Evolutionary conservation across 1,140 invertebrate genomes (phyloP).

Genomic region (Saxidomus purpurata): DNA sequence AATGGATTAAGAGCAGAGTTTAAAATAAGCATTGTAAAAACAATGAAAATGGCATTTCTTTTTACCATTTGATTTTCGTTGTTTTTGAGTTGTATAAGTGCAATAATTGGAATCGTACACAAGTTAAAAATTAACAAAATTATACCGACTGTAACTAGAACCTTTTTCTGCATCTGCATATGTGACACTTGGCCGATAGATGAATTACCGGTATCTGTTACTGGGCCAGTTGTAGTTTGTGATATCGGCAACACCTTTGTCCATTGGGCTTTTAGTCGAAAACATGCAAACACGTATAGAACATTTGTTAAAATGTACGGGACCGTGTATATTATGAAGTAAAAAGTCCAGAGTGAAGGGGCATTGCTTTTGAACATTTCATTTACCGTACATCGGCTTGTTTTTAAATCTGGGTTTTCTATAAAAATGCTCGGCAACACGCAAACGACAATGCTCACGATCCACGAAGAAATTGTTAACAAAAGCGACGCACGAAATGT

Average conservation of each 20-base stretch:
- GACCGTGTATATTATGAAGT: neutral
- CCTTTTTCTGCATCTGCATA: neutral
- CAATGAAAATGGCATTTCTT: neutral
- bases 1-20: slow-evolving; percentile 31
- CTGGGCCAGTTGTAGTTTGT: neutral
- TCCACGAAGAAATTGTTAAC: neutral
- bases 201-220: neutral
- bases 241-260: neutral
- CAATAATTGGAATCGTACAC: neutral
- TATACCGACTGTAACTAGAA: slow-evolving; percentile 1
- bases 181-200: neutral
- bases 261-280: neutral
- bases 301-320: slow-evolving; percentile 2
- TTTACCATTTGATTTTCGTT: neutral
- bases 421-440: neutral
- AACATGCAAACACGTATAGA: slow-evolving; percentile 2
- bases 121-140: slow-evolving; percentile 1
- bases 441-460: neutral
- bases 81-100: neutral
- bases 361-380: neutral
- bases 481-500: neutral
- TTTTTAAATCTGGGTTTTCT: neutral
- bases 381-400: neutral
- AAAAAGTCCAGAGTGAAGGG: neutral
- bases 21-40: neutral